Conservation (phyloP, 2,113 vertebrate species). For the Motacilla alba region DNA sequence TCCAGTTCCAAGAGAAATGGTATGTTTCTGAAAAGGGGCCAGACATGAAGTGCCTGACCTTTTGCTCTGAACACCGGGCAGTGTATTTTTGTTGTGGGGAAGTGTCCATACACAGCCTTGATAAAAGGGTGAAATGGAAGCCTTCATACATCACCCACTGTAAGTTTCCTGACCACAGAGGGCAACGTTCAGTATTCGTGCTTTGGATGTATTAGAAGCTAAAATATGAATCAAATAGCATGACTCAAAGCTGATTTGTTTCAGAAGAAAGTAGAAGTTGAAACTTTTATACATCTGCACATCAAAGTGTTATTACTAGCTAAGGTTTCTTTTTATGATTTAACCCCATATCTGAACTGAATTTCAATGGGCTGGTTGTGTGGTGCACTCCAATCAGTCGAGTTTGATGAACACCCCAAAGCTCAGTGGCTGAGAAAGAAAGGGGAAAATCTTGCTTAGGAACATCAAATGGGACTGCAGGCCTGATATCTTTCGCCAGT, state of each 20-base stretch:
- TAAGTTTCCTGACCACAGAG: slow-evolving; percentile 23
- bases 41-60: not conserved
- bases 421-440: slow-evolving; percentile 37
- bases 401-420: slow-evolving; percentile 50
- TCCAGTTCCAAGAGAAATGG: not conserved
- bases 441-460: slow-evolving; percentile 35
- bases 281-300: slow-evolving; percentile 66
- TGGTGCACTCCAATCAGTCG: slow-evolving; percentile 8
- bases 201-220: slow-evolving; percentile 49
- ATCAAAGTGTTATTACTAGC: slow-evolving; percentile 63
- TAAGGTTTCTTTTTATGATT: slow-evolving; percentile 57
- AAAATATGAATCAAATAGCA: slow-evolving; percentile 63
- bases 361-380: slow-evolving; percentile 57
- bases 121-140: slow-evolving; percentile 21
- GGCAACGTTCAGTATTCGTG: slow-evolving; percentile 6
- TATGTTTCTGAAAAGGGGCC: not conserved
- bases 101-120: not conserved
- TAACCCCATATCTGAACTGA: slow-evolving; percentile 48
- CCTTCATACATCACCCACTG: not conserved
- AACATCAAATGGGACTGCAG: slow-evolving; percentile 60
- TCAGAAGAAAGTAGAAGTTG: slow-evolving; percentile 58
- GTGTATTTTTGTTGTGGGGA: not conserved
- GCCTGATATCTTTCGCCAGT: slow-evolving; percentile 62
- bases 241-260: slow-evolving; percentile 62
- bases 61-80: not conserved